Base-by-base conservation (phyloP, 2,797 vertebrate species). In the Petrocephalus schoutedeni region DNA sequence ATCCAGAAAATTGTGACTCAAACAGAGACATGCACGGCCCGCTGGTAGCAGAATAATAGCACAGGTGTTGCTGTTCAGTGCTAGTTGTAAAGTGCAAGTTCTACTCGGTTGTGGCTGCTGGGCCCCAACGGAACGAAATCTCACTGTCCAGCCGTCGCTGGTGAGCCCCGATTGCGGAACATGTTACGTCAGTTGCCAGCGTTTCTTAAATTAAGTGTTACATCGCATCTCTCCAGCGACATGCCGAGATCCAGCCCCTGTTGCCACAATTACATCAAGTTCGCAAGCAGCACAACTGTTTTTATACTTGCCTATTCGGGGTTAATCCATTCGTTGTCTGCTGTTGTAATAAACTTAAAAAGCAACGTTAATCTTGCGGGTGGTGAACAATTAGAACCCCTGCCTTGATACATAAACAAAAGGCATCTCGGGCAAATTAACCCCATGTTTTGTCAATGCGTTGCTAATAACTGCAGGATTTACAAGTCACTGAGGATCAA, bases 41-140 rank as follows among this genome's bases (percentile, higher is more conserved):
- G 91, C 90, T 94, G 93, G 93, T 95, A 96, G 94, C 92, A 93
- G 92, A 93, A 93, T 85, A 95, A 96, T 95, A 94, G 91, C 94
- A 54, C 83, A n/a, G 28, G 85, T 58, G 19, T 49, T 61, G n/a
- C 84, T 58, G 14, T 86, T 86, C 85, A 36, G 1, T 92, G 94
- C 95, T 51, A 8, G 58, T 94, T 96, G 96, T 87, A 95, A 96
- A 91, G 93, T 92, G 92, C 94, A 56, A 23, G 83, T 94, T 95
- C 94, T 96, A 95, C 96, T 95, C 94, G 96, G 95, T 93, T 96
- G 94, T 94, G 94, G 91, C 93, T 93, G 91, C 90, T 88, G 92
- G 93, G 91, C 89, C 92, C 91, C 93, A 91, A 89, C 92, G 94
- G 94, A 94, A 59, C 2, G 7, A 59, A 32, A 58, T n/a, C 84